Percentiles rank a stretch among this genome's conserved stretches.
Conservation (phyloP, 2,888 invertebrate species). For the Andrena haemorrhoa region DNA sequence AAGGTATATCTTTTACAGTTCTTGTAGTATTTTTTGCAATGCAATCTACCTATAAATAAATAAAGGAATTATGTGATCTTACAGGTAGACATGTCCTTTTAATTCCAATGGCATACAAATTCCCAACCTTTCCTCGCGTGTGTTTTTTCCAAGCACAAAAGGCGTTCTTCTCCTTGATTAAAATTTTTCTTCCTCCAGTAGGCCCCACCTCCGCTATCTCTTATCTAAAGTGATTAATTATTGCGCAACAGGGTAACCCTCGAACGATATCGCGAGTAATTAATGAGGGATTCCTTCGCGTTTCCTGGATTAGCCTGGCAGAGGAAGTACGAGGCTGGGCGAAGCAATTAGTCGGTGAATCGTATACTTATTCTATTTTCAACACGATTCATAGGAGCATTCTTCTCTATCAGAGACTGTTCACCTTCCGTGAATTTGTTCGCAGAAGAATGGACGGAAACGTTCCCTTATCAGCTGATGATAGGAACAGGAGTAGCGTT, state of each 20-base stretch:
- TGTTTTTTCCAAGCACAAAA: background rate
- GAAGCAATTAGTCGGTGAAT: slow-evolving; percentile 4
- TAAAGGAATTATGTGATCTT: background rate
- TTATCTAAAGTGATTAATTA: slow-evolving; percentile 29
- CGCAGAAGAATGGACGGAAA: slow-evolving; percentile 82
- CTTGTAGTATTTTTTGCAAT: no score
- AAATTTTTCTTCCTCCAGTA: slow-evolving; percentile 24
- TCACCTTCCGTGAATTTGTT: slow-evolving; percentile 41
- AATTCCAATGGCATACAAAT: slow-evolving; percentile 9
- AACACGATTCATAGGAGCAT: background rate
- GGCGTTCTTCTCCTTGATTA: slow-evolving; percentile 21
- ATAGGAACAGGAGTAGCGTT: slow-evolving; percentile 87
- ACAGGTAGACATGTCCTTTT: no score
- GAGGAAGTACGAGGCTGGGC: background rate
- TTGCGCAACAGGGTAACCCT: background rate
- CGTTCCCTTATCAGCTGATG: slow-evolving; percentile 86
- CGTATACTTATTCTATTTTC: background rate
- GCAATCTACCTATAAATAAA: no score
- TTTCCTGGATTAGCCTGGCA: background rate
- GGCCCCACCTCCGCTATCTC: background rate
- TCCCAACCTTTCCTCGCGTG: slow-evolving; percentile 11
- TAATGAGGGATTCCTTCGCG: background rate
- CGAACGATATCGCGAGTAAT: slow-evolving; percentile 12
- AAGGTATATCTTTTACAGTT: no score
- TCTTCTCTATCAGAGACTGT: background rate